Evolutionary conservation across 2,888 invertebrate species (phyloP).

Genomic region (Ectemnius lituratus): DNA sequence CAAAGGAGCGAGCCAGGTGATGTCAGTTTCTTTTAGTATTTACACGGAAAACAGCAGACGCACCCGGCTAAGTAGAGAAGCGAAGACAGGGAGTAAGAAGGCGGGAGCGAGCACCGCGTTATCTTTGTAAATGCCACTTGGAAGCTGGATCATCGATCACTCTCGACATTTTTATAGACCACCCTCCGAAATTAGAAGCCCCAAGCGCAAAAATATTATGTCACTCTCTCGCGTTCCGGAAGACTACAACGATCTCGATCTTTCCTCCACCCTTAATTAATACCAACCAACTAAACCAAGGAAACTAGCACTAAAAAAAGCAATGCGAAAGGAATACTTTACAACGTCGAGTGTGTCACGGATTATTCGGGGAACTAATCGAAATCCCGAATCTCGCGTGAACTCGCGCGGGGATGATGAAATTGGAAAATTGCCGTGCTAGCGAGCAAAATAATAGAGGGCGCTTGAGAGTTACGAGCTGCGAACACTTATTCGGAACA

Average conservation of each 20-base stretch:
- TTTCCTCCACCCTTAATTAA: neutral
- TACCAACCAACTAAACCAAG: neutral
- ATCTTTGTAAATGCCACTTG: conserved; percentile 52
- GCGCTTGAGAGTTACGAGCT: conserved; percentile 56
- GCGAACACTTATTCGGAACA: conserved; percentile 64
- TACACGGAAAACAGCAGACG: conserved; percentile 65
- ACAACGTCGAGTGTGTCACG: too few species aligned
- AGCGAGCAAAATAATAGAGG: conserved; percentile 32
- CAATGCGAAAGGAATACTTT: too few species aligned
- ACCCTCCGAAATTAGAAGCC: conserved; percentile 68
- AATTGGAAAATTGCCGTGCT: conserved; percentile 36
- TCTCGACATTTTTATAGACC: conserved; percentile 72
- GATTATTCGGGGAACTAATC: neutral
- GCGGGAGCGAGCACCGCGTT: conserved; percentile 39
- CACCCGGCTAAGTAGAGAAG: neutral
- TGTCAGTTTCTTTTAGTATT: conserved; percentile 66
- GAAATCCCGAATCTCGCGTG: neutral
- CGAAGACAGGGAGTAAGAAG: conserved; percentile 10
- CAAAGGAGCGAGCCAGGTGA: conserved; percentile 69
- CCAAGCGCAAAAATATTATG: conserved; percentile 37
- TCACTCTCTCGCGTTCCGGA: conserved; percentile 1
- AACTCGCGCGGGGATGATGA: neutral
- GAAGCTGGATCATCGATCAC: conserved; percentile 59
- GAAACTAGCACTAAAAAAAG: too few species aligned
- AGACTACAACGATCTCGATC: too few species aligned